phyloP scores from a whole-genome alignment of 2,113 vertebrate species.

The Cettia cetti region DNA sequence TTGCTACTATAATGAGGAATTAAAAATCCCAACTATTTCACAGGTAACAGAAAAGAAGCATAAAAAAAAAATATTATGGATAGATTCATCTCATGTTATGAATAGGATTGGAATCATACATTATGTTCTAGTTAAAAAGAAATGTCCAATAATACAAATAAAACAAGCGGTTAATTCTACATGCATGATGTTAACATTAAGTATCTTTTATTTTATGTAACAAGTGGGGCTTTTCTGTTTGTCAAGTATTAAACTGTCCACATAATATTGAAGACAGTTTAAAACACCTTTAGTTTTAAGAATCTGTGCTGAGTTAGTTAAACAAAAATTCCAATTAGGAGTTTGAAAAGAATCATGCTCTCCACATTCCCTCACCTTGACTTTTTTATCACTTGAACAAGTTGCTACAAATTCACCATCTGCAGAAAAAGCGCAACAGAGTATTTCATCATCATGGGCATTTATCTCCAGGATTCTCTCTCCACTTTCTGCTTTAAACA shows the following conservation, averaged over 20 bases:
- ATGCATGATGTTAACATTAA: neutral
- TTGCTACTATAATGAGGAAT: neutral
- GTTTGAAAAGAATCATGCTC: neutral
- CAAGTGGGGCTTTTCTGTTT: neutral
- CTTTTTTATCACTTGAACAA: constrained; percentile 90
- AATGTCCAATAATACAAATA: neutral
- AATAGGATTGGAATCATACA: neutral
- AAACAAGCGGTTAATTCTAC: neutral
- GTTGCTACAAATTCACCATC: constrained; percentile 87
- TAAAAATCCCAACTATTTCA: neutral
- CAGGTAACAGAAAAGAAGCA: neutral
- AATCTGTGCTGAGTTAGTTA: neutral
- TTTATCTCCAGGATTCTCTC: constrained; percentile 85
- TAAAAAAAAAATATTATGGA: neutral
- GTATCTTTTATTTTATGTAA: neutral
- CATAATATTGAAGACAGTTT: neutral
- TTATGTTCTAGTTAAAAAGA: neutral
- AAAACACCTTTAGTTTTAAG: neutral
- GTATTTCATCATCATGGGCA: constrained; percentile 91
- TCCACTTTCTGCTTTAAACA: constrained; percentile 90
- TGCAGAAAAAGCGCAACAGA: constrained; percentile 90
- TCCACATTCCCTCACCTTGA: constrained; percentile 79
- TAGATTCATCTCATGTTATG: neutral
- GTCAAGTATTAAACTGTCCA: neutral
- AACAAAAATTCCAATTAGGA: neutral